Conservation (phyloP, 2,797 vertebrate species). For the Aldrovandia affinis region DNA sequence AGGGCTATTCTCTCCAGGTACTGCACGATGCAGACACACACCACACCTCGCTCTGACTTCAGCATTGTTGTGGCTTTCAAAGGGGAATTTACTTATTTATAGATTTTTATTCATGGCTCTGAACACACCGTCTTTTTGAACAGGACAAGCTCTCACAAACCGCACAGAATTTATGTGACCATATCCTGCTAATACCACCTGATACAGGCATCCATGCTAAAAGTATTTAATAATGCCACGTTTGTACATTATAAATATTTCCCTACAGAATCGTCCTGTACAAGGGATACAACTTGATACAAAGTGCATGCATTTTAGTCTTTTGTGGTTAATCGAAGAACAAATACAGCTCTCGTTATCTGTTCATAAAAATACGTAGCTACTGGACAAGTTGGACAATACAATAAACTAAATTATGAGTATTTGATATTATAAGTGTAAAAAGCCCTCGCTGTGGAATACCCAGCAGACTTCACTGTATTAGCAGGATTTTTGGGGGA, state of each 20-base stretch:
- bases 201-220: neutral
- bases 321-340: neutral
- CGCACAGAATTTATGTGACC: neutral
- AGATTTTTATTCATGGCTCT: neutral
- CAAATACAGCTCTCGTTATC: neutral
- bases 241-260: neutral
- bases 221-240: neutral
- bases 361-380: neutral
- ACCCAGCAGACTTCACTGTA: neutral
- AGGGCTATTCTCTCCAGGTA: neutral
- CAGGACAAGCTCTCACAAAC: neutral
- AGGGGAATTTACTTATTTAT: neutral
- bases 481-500: neutral
- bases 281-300: neutral
- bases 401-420: neutral
- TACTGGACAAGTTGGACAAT: neutral
- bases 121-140: neutral
- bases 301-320: constrained; percentile 4
- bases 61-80: neutral
- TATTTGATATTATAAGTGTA: no score
- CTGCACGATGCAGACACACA: neutral
- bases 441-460: neutral
- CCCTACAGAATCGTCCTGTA: neutral
- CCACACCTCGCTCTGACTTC: neutral
- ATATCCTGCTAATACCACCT: neutral